These are phyloP conservation scores for Grammomys surdaster DNA, from an alignment of 2,113 vertebrate genomes.

Conservation along the genomic window DNA sequence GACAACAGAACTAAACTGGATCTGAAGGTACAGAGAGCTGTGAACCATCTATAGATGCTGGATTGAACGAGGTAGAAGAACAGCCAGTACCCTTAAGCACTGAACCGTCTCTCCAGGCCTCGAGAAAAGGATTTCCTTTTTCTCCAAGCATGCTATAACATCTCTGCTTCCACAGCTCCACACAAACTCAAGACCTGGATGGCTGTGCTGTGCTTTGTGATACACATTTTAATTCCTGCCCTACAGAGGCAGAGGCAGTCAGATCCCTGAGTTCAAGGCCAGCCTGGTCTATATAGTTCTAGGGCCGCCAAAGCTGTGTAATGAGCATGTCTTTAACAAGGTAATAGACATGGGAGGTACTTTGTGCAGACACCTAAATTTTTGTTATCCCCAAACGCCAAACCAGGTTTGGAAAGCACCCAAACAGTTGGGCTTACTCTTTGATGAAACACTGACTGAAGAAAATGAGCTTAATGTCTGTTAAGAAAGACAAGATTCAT, in stretches of 20 bases:
- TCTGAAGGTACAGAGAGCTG: neutral
- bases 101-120: neutral
- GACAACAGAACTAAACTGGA: neutral
- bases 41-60: neutral
- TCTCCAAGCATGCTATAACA: neutral
- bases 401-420: neutral
- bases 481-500: conserved; percentile 45
- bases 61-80: neutral
- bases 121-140: neutral
- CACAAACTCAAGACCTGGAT: neutral
- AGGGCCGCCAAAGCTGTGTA: neutral
- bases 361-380: conserved; percentile 6
- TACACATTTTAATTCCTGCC: neutral
- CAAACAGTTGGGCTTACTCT: conserved; percentile 33
- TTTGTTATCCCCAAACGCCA: neutral
- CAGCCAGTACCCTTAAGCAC: neutral
- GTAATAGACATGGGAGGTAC: neutral
- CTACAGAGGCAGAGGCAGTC: neutral
- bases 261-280: neutral
- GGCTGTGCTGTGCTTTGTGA: neutral
- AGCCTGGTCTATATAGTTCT: neutral
- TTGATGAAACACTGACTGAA: conserved; percentile 40
- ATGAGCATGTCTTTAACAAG: neutral
- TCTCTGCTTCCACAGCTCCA: too few species aligned
- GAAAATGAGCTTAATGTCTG: neutral